Conservation (phyloP, 1,140 invertebrate genomes). For the Heterodera carotae region DNA sequence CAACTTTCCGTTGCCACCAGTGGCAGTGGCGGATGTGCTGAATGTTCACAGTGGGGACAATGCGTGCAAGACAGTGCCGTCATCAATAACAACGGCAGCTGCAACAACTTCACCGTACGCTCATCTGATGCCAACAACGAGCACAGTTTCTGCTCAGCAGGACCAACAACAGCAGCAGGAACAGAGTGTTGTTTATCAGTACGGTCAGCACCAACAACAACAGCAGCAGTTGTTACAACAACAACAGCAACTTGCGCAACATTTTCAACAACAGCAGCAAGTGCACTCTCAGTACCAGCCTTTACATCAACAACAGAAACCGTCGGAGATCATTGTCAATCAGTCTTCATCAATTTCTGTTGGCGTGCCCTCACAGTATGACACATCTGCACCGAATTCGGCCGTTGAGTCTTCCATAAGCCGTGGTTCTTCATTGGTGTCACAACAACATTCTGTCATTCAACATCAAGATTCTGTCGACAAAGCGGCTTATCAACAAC, state of each 20-base stretch:
- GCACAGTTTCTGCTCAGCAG: too few relatives aligned
- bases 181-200: too few relatives aligned
- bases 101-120: not conserved
- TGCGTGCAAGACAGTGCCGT: not conserved
- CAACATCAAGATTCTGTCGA: too few relatives aligned
- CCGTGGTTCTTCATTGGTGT: too few relatives aligned
- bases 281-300: not conserved
- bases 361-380: not conserved
- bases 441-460: too few relatives aligned
- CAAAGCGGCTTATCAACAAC: too few relatives aligned
- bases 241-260: constrained; percentile 7
- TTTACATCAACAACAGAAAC: not conserved
- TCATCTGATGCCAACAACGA: not conserved
- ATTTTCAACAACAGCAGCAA: constrained; percentile 4
- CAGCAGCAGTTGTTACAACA: constrained; percentile 3
- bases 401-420: too few relatives aligned
- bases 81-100: not conserved
- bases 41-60: not conserved
- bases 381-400: too few relatives aligned
- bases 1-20: not conserved
- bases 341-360: not conserved
- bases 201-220: not conserved
- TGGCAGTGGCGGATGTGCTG: not conserved
- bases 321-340: not conserved
- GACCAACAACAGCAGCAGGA: too few relatives aligned